Evolutionary conservation across 2,888 invertebrate species (phyloP).

Genomic region (Erebia aethiops): DNA sequence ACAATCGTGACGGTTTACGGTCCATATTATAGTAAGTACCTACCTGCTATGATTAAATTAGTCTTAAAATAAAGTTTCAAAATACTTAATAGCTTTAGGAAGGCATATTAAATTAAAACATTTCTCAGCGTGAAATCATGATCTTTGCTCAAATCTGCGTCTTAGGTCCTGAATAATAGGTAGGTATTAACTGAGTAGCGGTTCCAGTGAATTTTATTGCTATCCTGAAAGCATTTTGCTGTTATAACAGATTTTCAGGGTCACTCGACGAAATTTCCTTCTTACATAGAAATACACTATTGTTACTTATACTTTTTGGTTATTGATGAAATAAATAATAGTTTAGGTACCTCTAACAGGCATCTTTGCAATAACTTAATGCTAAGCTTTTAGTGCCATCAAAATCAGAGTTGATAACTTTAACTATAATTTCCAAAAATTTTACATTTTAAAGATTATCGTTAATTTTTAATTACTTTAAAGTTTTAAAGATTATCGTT

Average conservation of each 20-base stretch:
- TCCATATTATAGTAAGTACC: no score
- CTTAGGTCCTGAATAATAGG: slow-evolving; percentile 21
- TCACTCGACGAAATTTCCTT: slow-evolving; percentile 21
- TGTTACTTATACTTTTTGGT: slow-evolving; percentile 8
- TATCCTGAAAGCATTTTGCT: slow-evolving; percentile 35
- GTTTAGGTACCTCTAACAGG: no score
- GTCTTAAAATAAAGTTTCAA: background rate
- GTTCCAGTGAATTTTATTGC: slow-evolving; percentile 31
- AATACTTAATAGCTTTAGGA: background rate
- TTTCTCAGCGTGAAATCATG: slow-evolving; percentile 5
- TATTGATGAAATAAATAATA: slow-evolving; percentile 10
- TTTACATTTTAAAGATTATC: no score
- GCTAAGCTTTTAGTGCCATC: no score
- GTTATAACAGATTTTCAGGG: slow-evolving; percentile 33
- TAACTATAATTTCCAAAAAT: no score
- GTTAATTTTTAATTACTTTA: no score
- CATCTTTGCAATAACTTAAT: no score
- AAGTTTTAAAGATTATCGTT: no score
- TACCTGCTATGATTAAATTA: no score
- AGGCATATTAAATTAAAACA: background rate
- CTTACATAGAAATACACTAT: slow-evolving; percentile 15
- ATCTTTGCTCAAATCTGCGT: slow-evolving; percentile 14
- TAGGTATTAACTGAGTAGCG: slow-evolving; percentile 26
- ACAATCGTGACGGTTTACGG: no score
- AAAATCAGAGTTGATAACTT: no score